Evolutionary conservation across 2,113 vertebrate genomes (phyloP).

Genomic region (Leucosticte australis): DNA sequence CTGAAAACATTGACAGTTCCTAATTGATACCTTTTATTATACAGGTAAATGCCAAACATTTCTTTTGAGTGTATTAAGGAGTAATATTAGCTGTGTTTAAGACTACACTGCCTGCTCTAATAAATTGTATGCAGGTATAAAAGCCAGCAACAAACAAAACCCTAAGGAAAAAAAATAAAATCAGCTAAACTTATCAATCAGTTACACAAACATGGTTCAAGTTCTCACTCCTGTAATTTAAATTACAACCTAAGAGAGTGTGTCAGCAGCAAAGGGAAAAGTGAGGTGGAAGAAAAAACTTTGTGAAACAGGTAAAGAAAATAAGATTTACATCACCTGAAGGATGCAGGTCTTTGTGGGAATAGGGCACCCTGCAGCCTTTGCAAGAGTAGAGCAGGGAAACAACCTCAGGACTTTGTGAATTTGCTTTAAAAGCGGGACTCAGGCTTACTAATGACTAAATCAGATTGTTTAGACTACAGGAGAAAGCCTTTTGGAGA

Average conservation of each 20-base stretch:
- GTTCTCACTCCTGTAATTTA: slow-evolving; percentile 50
- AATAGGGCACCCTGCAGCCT: background rate
- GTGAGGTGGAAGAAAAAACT: background rate
- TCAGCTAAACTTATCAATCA: slow-evolving; percentile 43
- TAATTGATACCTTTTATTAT: slow-evolving; percentile 82
- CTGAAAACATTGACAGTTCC: slow-evolving; percentile 78
- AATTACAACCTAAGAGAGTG: slow-evolving; percentile 18
- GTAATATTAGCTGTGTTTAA: slow-evolving; percentile 61
- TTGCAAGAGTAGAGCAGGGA: background rate
- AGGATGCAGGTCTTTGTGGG: background rate
- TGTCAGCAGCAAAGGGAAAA: background rate
- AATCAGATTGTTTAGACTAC: slow-evolving; percentile 32
- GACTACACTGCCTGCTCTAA: slow-evolving; percentile 43
- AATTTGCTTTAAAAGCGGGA: background rate
- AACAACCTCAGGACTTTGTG: background rate
- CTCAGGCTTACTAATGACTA: background rate
- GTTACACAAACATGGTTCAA: slow-evolving; percentile 7
- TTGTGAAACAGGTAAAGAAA: background rate
- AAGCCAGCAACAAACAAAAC: background rate
- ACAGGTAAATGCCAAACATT: slow-evolving; percentile 75
- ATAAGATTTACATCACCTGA: background rate
- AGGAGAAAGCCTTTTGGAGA: background rate
- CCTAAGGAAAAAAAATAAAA: background rate
- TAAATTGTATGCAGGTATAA: slow-evolving; percentile 7
- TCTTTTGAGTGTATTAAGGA: slow-evolving; percentile 68